Percentiles rank a stretch among this genome's conserved stretches.
These are phyloP conservation scores for Corythaeola cristata DNA, from an alignment of 2,113 vertebrate genomes.

Conservation along the genomic window DNA sequence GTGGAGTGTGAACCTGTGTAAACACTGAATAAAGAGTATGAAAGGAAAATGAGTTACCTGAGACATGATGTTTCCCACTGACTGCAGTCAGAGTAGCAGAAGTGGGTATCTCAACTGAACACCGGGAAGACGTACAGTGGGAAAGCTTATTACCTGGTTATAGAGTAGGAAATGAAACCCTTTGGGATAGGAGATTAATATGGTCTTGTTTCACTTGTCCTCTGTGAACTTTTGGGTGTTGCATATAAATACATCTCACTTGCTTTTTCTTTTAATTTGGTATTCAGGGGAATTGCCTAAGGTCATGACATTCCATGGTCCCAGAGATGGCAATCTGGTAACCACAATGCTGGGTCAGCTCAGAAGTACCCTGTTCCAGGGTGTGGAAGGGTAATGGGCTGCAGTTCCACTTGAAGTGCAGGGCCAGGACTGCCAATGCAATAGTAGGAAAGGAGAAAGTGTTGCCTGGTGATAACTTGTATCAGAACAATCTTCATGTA, in stretches of 20 bases:
- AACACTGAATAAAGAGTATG: neutral
- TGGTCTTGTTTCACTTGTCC: neutral
- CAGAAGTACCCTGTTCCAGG: neutral
- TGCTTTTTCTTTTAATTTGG: neutral
- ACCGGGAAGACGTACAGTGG: fast-evolving
- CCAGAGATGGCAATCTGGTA: neutral
- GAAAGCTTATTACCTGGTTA: neutral
- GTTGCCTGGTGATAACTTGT: neutral
- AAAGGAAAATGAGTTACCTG: neutral
- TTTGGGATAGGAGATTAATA: neutral
- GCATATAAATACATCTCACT: too few species aligned
- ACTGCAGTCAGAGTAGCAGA: neutral
- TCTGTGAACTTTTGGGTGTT: neutral
- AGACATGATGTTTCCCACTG: neutral
- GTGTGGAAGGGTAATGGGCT: neutral
- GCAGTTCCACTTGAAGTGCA: neutral
- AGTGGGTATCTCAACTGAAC: neutral
- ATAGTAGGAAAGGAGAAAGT: neutral
- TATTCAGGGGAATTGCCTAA: neutral
- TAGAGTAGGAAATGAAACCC: neutral
- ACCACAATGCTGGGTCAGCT: neutral
- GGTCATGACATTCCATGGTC: neutral
- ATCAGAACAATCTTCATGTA: neutral
- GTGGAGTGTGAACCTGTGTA: neutral
- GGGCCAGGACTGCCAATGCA: neutral